Conservation (phyloP, 2,113 vertebrate genomes). For the Varanus salvator region DNA sequence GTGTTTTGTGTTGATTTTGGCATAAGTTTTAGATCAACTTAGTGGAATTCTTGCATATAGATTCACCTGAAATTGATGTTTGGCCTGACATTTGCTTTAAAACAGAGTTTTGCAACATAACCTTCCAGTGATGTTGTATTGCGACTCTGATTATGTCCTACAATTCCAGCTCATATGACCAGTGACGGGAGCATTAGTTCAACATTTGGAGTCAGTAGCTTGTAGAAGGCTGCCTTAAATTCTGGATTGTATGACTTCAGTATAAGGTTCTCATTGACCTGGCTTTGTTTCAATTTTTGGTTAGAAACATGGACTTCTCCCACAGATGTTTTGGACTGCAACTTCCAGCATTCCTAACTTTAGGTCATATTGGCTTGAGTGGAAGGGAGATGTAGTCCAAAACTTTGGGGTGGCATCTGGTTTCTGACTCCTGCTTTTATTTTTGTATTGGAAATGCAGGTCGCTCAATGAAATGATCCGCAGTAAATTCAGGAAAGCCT, state of each 20-base stretch:
- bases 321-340: no score
- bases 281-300: not conserved
- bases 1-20: no score
- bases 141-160: no score
- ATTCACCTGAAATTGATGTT: not conserved
- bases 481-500: not conserved
- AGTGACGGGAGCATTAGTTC: no score
- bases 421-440: not conserved
- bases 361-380: no score
- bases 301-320: not conserved
- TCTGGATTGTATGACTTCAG: not conserved
- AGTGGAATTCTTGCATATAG: not conserved
- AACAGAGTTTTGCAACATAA: not conserved
- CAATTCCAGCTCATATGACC: no score
- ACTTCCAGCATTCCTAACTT: not conserved
- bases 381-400: no score
- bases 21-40: not conserved
- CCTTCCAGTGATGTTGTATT: no score
- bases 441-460: not conserved
- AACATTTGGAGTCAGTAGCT: no score
- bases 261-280: not conserved
- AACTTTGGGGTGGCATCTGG: no score
- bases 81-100: not conserved
- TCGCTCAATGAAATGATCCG: not conserved
- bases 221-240: no score